Percentiles rank a stretch among this genome's conserved stretches.
Evolutionary conservation across 2,113 vertebrate species (phyloP).

Genomic region (Chaenocephalus aceratus): DNA sequence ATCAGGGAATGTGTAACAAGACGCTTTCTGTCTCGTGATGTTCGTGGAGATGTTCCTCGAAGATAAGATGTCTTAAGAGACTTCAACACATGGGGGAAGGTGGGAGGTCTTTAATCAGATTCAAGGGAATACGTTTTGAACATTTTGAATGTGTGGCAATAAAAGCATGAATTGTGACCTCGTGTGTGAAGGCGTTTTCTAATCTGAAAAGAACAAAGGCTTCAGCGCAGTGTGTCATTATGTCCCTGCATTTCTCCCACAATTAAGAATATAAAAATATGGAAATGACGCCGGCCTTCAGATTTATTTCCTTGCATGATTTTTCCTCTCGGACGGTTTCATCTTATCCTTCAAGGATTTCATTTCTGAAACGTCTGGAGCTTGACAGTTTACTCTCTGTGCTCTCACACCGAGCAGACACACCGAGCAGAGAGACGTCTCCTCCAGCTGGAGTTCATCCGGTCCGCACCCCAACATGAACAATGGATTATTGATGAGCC

Average conservation of each 20-base stretch:
- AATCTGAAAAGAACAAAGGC: background rate
- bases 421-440: slow-evolving; percentile 39
- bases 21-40: too few relatives aligned
- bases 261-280: slow-evolving; percentile 52
- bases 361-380: slow-evolving; percentile 38
- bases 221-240: background rate
- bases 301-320: slow-evolving; percentile 32
- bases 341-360: slow-evolving; percentile 41
- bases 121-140: too few relatives aligned
- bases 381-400: slow-evolving; percentile 37
- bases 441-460: slow-evolving; percentile 30
- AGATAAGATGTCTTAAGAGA: too few relatives aligned
- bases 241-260: slow-evolving; percentile 39
- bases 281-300: slow-evolving; percentile 39
- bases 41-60: too few relatives aligned
- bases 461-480: slow-evolving; percentile 40
- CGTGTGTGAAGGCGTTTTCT: slow-evolving; percentile 8
- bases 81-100: too few relatives aligned
- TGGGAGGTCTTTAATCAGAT: too few relatives aligned
- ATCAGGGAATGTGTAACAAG: too few relatives aligned
- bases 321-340: slow-evolving; percentile 33
- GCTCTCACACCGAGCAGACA: background rate
- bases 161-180: background rate
- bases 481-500: slow-evolving; percentile 55
- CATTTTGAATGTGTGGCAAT: background rate